Conservation (phyloP, 2,113 vertebrate species). For the Aptenodytes patagonicus region DNA sequence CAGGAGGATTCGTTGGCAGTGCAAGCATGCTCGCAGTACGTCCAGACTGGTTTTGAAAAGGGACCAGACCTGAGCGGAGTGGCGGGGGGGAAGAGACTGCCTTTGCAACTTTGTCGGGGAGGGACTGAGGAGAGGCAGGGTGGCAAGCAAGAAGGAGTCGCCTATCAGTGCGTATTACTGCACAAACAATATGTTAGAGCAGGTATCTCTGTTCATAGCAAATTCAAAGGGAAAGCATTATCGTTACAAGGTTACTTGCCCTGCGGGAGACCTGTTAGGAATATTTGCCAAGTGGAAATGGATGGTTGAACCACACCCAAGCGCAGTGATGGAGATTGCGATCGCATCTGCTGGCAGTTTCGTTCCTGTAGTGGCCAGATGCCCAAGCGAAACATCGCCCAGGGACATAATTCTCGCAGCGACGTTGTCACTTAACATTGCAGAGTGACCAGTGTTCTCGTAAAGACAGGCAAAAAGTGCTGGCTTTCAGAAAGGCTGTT, state of each 20-base stretch:
- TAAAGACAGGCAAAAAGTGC: constrained; percentile 53
- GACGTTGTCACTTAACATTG: constrained; percentile 2
- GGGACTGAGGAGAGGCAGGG: background rate
- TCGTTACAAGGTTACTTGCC: constrained; percentile 18
- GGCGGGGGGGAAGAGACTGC: background rate
- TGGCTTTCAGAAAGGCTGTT: constrained; percentile 53
- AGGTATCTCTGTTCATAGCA: background rate
- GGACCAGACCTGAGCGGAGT: background rate
- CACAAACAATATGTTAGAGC: background rate
- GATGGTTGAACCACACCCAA: constrained; percentile 39
- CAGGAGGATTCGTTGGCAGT: rapidly evolving
- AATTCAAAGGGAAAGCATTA: background rate
- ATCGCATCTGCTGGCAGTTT: background rate
- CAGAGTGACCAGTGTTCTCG: constrained; percentile 26
- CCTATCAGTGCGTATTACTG: background rate
- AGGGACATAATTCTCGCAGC: constrained; percentile 26
- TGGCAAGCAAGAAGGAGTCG: background rate
- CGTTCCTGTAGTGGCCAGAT: constrained; percentile 11
- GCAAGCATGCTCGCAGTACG: no score
- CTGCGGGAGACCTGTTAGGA: background rate
- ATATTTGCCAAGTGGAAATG: constrained; percentile 48
- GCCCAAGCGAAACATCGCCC: constrained; percentile 2
- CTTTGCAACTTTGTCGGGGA: background rate
- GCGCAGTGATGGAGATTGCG: background rate
- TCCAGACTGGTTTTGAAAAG: background rate